Base-by-base conservation (phyloP, 2,113 vertebrate genomes). In the Psettodes erumei region DNA sequence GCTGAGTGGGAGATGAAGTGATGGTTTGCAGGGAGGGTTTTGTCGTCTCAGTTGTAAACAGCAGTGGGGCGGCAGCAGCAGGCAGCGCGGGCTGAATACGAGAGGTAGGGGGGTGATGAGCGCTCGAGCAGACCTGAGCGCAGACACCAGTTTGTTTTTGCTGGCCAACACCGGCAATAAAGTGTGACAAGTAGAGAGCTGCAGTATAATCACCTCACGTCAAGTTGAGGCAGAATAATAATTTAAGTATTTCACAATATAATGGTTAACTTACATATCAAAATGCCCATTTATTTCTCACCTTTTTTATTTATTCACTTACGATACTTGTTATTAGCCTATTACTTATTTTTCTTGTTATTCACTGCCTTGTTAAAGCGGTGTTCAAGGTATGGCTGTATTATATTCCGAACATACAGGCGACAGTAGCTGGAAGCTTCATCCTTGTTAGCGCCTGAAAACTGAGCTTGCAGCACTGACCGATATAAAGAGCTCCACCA, bases 1-100 rank as follows among this genome's bases (percentile, higher is more conserved):
- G 60, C 47, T 32, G 37, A 67, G 71, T 70, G 67, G 78, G 51
- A 53, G 55, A 18, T 55, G 37, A 51, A 71, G 77, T 28, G 66
- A 42, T 27, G 32, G 74, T 75, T 65, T 73, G 60, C 45, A 32
- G 42, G 12, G 15, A 59, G 30, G 13, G 61, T 62, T 67, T 67
- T 60, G 42, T 79, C 81, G 66, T 65, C 48, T 64, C 33, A 25
- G 51, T 54, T 58, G 27, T 47, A 59, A 68, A 60, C 47, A 64
- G 10, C 8, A 19, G 43, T 48, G 27, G 50, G 67, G 76, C 10
- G 70, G 37, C 54, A 40, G 32, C n/a, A n/a, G n/a, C n/a, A n/a
- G n/a, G n/a, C n/a, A n/a, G n/a, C n/a, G 4, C 9, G 8, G n/a
- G 25, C 30, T 56, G 27, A 48, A 35, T 21, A 15, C 16, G 32